Evolutionary conservation across 53 echinoderm and acorn worm species (phyloP).

Genomic region (Crossaster papposus): DNA sequence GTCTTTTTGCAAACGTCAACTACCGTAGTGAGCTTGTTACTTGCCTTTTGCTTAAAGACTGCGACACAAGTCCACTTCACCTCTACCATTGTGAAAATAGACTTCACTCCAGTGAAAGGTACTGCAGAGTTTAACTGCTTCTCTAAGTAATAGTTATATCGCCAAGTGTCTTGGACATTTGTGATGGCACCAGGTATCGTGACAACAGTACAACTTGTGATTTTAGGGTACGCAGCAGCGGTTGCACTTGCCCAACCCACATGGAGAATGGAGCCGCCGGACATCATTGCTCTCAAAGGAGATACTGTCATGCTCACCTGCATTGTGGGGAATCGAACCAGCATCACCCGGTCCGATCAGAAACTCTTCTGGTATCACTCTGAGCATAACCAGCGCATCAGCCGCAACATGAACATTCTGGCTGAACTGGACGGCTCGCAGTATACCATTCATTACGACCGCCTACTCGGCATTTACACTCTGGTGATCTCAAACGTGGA

Average conservation of each 20-base stretch:
- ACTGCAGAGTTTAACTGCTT: not conserved
- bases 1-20: no score
- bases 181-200: not conserved
- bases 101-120: not conserved
- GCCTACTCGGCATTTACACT: conserved; percentile 72
- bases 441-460: conserved; percentile 71
- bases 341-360: conserved; percentile 63
- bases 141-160: not conserved
- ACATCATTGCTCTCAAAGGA: conserved; percentile 75
- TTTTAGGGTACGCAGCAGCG: not conserved
- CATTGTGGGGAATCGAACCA: conserved; percentile 60
- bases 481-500: conserved; percentile 72
- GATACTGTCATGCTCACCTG: conserved; percentile 71
- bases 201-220: not conserved
- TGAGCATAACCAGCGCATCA: conserved; percentile 73
- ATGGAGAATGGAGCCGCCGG: conserved; percentile 77
- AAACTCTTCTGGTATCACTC: conserved; percentile 86
- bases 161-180: not conserved
- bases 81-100: not conserved
- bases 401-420: conserved; percentile 77
- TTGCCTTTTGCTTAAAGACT: not conserved
- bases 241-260: conserved; percentile 23
- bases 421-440: conserved; percentile 55
- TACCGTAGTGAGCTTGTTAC: not conserved
- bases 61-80: not conserved